These are phyloP conservation scores for Tethya wilhelma DNA, from an alignment of 37 sponge, comb jelly and placozoan species.

Conservation along the genomic window DNA sequence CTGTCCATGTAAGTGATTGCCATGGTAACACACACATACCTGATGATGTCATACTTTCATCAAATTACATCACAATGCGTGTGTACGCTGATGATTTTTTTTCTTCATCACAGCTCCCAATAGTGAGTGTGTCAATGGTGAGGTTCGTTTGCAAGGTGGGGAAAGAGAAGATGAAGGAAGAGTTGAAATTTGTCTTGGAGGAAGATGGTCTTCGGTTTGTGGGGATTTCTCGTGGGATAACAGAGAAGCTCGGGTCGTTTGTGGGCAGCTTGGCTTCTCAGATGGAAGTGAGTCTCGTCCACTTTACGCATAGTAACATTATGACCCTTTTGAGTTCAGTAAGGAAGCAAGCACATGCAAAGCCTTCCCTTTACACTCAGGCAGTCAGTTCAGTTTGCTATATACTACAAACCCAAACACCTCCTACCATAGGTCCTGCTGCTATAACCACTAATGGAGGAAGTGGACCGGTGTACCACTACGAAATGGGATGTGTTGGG, in stretches of 20 bases:
- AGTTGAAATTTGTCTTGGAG: constrained; percentile 35
- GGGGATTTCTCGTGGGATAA: neutral
- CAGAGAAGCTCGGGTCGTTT: constrained; percentile 20
- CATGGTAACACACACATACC: neutral
- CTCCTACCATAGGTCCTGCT: too few relatives aligned
- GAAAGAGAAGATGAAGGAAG: constrained; percentile 1
- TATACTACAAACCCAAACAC: too few relatives aligned
- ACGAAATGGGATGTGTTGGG: neutral
- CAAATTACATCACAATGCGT: neutral
- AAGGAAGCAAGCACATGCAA: too few relatives aligned
- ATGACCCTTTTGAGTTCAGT: too few relatives aligned
- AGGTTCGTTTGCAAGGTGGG: constrained; percentile 8
- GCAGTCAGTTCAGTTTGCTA: neutral
- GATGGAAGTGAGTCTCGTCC: too few relatives aligned
- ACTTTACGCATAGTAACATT: too few relatives aligned
- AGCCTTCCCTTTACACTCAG: neutral
- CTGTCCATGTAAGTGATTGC: constrained; percentile 23
- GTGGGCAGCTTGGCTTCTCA: constrained; percentile 24
- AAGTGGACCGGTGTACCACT: neutral
- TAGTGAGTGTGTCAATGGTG: constrained; percentile 1
- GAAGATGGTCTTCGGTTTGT: constrained; percentile 24
- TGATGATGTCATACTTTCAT: neutral
- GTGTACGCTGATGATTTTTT: neutral
- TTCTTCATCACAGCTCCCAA: neutral
- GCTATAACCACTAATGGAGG: neutral